Conservation (phyloP, 2,113 vertebrate genomes). For the Anas platyrhynchos region DNA sequence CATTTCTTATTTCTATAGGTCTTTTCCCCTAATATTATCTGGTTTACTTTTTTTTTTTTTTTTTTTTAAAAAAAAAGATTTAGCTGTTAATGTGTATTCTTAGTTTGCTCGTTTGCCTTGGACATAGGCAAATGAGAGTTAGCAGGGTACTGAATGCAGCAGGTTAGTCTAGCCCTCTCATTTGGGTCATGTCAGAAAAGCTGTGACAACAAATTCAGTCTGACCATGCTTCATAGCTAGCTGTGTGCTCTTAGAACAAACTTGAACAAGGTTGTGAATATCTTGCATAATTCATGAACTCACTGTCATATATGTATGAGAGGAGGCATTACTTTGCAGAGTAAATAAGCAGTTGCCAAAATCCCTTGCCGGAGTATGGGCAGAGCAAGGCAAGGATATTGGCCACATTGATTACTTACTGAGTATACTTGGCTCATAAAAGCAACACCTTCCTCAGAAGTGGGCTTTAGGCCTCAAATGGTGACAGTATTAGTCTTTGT, state of each 20-base stretch:
- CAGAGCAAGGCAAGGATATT: neutral
- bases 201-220: neutral
- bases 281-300: neutral
- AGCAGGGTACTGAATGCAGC: neutral
- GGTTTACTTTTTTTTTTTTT: neutral
- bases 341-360: neutral
- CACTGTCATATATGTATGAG: neutral
- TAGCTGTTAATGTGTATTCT: neutral
- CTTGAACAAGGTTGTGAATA: neutral
- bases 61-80: neutral
- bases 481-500: neutral
- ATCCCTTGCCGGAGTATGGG: neutral
- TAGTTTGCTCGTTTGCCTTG: neutral
- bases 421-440: neutral
- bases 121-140: neutral
- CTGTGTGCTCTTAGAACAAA: neutral
- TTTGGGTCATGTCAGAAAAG: neutral
- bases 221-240: fast-evolving
- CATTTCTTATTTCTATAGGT: fast-evolving
- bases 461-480: neutral
- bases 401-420: neutral
- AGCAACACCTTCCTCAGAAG: neutral
- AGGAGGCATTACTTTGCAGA: neutral
- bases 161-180: neutral
- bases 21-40: neutral